Conservation (phyloP, 2,888 invertebrate genomes). For the Parthenolecanium corni region DNA sequence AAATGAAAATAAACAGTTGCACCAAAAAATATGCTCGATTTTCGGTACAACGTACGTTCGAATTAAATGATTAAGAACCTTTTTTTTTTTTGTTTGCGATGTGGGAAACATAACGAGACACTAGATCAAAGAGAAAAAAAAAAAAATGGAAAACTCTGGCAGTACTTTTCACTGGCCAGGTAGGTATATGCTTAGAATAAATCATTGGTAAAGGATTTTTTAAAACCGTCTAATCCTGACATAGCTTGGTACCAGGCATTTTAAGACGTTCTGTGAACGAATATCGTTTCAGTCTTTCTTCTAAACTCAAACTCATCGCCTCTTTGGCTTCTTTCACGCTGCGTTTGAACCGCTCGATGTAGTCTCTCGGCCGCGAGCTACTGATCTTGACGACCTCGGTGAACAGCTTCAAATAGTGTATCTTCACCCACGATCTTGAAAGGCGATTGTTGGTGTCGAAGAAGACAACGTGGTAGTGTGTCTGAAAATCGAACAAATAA, state of each 20-base stretch:
- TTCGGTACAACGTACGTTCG: too few species aligned
- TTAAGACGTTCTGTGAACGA: neutral
- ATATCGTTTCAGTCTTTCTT: slow-evolving; percentile 1
- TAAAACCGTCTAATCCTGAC: neutral
- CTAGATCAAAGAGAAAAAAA: too few species aligned
- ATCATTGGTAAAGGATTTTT: neutral
- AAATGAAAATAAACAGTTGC: too few species aligned
- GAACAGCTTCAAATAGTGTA: neutral
- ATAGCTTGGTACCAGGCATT: neutral
- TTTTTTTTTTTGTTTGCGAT: too few species aligned
- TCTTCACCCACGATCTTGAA: neutral
- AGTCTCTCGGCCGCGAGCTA: too few species aligned
- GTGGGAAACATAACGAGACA: too few species aligned
- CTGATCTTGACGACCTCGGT: neutral
- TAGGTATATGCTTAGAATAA: too few species aligned
- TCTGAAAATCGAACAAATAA: too few species aligned
- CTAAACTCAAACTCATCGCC: neutral
- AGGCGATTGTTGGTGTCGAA: slow-evolving; percentile 2
- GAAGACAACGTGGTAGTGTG: slow-evolving; percentile 22
- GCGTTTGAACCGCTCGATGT: neutral
- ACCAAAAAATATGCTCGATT: too few species aligned
- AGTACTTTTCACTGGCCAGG: too few species aligned
- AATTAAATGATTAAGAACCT: too few species aligned
- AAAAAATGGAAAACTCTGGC: too few species aligned
- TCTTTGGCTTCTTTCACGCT: neutral